Base-by-base conservation (phyloP, 35 echinoderm and acorn worm species). In the Strongylocentrotus purpuratus region DNA sequence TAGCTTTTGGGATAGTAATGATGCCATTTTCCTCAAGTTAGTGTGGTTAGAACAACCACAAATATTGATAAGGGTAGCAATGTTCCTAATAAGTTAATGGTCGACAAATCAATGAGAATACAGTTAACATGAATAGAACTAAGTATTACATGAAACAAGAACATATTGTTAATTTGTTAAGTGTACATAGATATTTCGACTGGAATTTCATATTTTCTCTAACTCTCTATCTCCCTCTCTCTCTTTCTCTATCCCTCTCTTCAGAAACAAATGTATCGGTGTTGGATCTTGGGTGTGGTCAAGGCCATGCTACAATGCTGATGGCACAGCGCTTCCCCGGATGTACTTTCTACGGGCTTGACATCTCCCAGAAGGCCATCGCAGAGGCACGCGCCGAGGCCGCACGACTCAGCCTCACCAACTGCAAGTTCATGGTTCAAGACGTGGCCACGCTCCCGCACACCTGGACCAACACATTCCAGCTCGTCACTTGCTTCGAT, bases 321-420 rank as follows among this genome's bases (percentile, higher is more conserved):
- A 45, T 99, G 48, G 98, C 98, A 0, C 97, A 99, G 45, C 48
- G 97, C 60, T 99, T 98, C 88, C 98, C 96, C n/a, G 55, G 94
- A 25, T 96, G 97, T 58, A 95, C 61, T n/a, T 99, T 99, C 90
- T 96, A 95, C 58, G 98, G 98, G 18, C 95, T 99, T 17, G 98
- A 99, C 88, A 99, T 99, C 94, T 99, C 97, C 4, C 96, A 96
- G 46, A 96, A 99, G 25, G 97, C 96, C 2, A 97, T 99, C 87
- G 85, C 88, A 25, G 92, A 93, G 33, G 98, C 98, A 18, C 92
- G 95, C 65, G 86, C 87, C 13, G 98, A 99, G 86, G 96, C 97
- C 2, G 33, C 94, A 17, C 94, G 94, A 32, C 94, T 98, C 10
- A 96, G 96, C 45, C 96, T 99, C 50, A 97, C 94, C 89, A 99